Evolutionary conservation across 2,797 vertebrate genomes (phyloP).

Genomic region (Gastrophryne carolinensis): DNA sequence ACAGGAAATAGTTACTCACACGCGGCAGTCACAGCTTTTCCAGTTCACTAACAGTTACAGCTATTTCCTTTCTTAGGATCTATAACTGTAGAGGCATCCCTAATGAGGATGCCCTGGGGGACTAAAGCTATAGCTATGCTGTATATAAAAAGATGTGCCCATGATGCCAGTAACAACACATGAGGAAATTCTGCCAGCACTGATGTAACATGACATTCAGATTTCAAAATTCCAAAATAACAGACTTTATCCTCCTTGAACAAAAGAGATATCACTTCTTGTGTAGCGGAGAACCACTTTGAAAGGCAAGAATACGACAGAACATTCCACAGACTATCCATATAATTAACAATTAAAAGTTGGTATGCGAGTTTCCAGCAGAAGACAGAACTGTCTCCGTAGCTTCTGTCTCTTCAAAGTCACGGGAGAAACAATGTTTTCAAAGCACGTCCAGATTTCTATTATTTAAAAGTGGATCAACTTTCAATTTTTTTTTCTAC

Average conservation of each 20-base stretch:
- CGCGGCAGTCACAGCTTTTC: no score
- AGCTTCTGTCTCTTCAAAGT: constrained; percentile 13
- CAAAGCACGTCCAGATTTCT: background rate
- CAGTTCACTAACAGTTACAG: no score
- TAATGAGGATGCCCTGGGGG: no score
- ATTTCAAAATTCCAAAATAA: constrained; percentile 17
- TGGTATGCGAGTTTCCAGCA: constrained; percentile 47
- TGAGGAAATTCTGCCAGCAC: background rate
- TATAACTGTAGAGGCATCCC: no score
- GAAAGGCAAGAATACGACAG: constrained; percentile 10
- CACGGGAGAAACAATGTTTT: background rate
- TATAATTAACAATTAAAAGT: constrained; percentile 30
- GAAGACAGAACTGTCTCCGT: background rate
- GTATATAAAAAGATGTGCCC: no score
- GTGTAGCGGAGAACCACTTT: background rate
- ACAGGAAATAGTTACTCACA: no score
- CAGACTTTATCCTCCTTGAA: constrained; percentile 6
- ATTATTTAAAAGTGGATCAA: background rate
- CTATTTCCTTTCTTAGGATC: no score
- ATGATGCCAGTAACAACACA: no score
- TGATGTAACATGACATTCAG: background rate
- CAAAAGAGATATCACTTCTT: constrained; percentile 8
- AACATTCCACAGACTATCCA: constrained; percentile 14
- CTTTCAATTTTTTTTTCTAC: background rate
- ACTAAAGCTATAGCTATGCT: no score